Conservation (phyloP, 2,113 vertebrate species). For the Psilopsiagon aymara region DNA sequence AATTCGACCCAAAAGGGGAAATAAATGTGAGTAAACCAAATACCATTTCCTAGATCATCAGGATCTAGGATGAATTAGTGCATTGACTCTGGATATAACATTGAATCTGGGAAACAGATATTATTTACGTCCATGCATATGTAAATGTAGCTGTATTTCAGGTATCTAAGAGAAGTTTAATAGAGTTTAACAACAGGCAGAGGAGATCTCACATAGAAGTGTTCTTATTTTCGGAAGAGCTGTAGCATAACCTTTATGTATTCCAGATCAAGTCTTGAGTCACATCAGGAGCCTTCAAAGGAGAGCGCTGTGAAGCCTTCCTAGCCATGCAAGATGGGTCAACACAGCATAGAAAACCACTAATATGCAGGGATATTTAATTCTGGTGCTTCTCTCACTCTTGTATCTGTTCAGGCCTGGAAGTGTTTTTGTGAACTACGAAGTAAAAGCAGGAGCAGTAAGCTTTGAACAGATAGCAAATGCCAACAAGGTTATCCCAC, state of each 20-base stretch:
- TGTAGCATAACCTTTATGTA: background rate
- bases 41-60: background rate
- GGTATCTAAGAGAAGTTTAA: background rate
- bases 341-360: background rate
- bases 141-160: background rate
- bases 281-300: background rate
- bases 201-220: background rate
- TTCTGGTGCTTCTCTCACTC: background rate
- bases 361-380: background rate
- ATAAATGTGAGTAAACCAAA: background rate
- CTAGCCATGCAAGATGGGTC: background rate
- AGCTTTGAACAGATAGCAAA: background rate
- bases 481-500: constrained; percentile 17
- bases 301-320: background rate
- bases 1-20: background rate
- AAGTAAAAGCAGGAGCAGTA: constrained; percentile 27
- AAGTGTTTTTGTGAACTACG: constrained; percentile 66
- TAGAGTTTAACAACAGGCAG: background rate
- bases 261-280: background rate
- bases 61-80: background rate
- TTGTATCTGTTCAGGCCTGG: constrained; percentile 67
- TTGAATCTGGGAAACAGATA: background rate
- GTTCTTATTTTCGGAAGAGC: background rate
- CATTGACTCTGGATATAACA: background rate
- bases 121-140: background rate